These are phyloP conservation scores for Seira sanloemensis DNA, from an alignment of 2,888 invertebrate genomes.

Conservation along the genomic window DNA sequence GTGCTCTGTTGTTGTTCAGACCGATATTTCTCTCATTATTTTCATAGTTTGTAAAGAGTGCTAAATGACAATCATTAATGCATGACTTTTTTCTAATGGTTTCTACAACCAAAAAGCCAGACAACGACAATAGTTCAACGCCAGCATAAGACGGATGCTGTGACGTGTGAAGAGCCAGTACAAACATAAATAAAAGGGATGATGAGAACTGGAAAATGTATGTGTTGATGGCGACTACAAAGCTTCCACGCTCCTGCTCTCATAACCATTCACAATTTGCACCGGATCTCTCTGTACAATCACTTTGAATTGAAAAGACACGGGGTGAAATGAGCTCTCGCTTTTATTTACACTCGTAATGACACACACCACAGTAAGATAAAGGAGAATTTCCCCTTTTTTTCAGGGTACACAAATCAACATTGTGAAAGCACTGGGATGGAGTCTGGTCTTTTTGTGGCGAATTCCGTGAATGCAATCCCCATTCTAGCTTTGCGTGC, in stretches of 20 bases:
- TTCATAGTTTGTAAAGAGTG: slow-evolving; percentile 14
- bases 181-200: background rate
- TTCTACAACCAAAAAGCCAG: background rate
- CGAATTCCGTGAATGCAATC: background rate
- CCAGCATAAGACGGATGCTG: background rate
- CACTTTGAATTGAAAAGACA: background rate
- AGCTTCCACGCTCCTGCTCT: background rate
- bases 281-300: background rate
- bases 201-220: background rate
- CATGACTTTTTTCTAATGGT: slow-evolving; percentile 6
- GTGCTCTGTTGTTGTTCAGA: background rate
- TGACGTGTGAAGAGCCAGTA: background rate
- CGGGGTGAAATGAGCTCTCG: background rate
- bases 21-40: too few species aligned
- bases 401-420: background rate
- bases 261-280: background rate
- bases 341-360: slow-evolving; percentile 11
- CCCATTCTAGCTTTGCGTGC: background rate
- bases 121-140: background rate
- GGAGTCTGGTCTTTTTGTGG: background rate
- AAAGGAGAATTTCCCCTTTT: slow-evolving; percentile 1
- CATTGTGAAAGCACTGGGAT: background rate
- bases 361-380: background rate
- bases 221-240: background rate
- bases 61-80: slow-evolving; percentile 30